Conservation (phyloP, 2,797 vertebrate species). For the Podarcis lilfordi region DNA sequence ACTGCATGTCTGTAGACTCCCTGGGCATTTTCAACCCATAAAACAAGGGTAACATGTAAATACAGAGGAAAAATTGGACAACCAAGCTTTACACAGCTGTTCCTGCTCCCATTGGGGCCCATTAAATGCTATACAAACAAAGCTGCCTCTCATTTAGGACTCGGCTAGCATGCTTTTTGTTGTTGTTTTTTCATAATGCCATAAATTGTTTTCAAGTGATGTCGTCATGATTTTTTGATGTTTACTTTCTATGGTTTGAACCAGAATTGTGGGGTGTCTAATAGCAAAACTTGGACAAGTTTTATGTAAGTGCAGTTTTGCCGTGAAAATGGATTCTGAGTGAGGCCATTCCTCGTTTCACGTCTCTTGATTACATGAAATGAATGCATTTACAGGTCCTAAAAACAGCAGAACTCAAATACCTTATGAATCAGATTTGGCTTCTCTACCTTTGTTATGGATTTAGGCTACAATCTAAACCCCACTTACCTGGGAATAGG, state of each 20-base stretch:
- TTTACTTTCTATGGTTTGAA: not conserved
- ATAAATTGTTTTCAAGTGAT: slow-evolving; percentile 16
- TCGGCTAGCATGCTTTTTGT: slow-evolving; percentile 19
- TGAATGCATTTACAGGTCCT: not conserved
- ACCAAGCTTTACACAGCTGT: slow-evolving; percentile 49
- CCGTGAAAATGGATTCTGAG: slow-evolving; percentile 6
- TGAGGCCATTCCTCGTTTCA: not conserved
- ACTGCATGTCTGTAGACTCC: slow-evolving; percentile 42
- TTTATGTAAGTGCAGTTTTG: not conserved
- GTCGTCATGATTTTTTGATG: not conserved
- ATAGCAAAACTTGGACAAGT: no score
- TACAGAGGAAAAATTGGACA: not conserved
- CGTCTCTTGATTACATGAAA: not conserved
- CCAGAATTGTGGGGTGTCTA: not conserved
- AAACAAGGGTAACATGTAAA: slow-evolving; percentile 54
- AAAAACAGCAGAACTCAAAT: not conserved
- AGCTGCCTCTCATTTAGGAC: slow-evolving; percentile 49
- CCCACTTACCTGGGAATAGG: no score
- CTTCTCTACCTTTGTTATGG: not conserved
- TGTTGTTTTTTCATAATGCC: slow-evolving; percentile 9
- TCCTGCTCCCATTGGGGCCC: slow-evolving; percentile 68
- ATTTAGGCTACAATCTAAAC: not conserved
- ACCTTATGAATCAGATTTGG: not conserved
- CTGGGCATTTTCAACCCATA: slow-evolving; percentile 22
- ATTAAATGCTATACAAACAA: slow-evolving; percentile 74